phyloP scores from a whole-genome alignment of 2,113 vertebrate species.

The Lasiurus cinereus region DNA sequence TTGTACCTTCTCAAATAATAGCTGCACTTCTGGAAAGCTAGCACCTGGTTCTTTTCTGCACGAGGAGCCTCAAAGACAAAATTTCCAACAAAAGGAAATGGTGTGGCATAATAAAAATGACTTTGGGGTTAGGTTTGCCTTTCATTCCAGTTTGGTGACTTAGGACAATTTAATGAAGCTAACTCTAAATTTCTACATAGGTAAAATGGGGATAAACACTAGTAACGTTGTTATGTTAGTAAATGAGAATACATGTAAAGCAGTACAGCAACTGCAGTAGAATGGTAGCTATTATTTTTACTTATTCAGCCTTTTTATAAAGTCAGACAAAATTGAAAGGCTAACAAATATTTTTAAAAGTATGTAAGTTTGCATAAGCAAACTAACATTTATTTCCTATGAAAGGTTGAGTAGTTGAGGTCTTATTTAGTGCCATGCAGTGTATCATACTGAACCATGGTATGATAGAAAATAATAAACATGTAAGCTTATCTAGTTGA shows the following conservation, averaged over 20 bases:
- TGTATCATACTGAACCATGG: neutral
- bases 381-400: neutral
- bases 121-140: neutral
- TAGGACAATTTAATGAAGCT: neutral
- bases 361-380: neutral
- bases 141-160: neutral
- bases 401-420: neutral
- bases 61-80: neutral
- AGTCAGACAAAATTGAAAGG: neutral
- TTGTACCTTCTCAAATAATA: neutral
- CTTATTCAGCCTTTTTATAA: constrained; percentile 21
- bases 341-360: neutral
- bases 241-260: neutral
- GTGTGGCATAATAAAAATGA: neutral
- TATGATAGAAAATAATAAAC: neutral
- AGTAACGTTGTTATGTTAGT: neutral
- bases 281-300: neutral
- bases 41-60: neutral
- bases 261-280: neutral
- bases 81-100: neutral
- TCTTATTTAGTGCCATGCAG: neutral
- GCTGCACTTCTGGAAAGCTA: neutral
- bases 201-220: neutral
- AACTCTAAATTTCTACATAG: neutral
- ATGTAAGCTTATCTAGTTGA: neutral